A percentile compares a stretch with the other conserved stretches of the same genome.
Evolutionary conservation across 2,888 invertebrate genomes (phyloP).

Genomic region (Oscheius sp.): DNA sequence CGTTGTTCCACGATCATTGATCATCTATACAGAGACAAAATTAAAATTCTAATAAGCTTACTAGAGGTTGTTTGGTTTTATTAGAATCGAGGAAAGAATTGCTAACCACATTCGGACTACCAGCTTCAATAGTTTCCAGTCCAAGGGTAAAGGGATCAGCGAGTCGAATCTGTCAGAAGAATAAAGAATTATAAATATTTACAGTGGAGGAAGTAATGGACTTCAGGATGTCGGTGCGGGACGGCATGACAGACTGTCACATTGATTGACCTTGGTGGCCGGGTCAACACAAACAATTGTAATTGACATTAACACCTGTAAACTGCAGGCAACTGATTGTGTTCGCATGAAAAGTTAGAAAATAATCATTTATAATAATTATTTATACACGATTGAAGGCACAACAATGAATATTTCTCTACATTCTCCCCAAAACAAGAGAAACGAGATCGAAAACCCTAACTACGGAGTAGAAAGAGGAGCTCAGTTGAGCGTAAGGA

Average conservation of each 20-base stretch:
- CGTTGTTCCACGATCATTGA: background rate
- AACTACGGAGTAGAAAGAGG: conserved; percentile 2
- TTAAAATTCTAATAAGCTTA: background rate
- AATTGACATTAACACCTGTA: background rate
- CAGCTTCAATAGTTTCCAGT: background rate
- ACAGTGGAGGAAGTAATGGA: background rate
- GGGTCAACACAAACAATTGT: background rate
- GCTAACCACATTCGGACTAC: background rate
- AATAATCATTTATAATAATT: background rate
- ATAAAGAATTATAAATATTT: background rate
- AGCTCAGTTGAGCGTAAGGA: background rate
- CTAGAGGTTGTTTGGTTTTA: background rate
- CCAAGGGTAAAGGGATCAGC: background rate
- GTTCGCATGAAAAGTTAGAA: background rate
- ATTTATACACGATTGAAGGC: conserved; percentile 9
- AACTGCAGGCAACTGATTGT: background rate
- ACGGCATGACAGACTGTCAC: background rate
- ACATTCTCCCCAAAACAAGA: conserved; percentile 18
- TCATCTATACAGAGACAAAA: background rate
- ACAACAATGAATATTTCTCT: conserved; percentile 13
- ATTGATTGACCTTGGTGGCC: conserved; percentile 19
- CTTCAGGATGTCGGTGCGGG: background rate
- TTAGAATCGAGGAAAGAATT: conserved; percentile 4
- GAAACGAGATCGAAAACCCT: conserved; percentile 20
- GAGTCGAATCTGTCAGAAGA: background rate